Percentiles rank a stretch among this genome's conserved stretches.
Conservation (phyloP, 1,140 invertebrate genomes). For the Drosophila nasuta region DNA sequence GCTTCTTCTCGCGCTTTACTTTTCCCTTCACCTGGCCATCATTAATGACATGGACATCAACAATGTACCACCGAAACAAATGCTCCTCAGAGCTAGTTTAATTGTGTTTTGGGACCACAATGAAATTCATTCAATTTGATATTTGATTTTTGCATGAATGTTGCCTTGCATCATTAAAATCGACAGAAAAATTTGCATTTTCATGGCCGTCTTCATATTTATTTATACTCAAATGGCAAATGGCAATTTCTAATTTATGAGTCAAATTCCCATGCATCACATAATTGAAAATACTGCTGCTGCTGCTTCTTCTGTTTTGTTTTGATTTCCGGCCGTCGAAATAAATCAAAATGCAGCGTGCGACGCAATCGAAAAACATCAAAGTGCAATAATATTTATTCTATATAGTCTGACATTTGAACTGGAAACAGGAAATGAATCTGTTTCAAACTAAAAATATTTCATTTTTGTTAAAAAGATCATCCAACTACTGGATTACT, state of each 20-base stretch:
- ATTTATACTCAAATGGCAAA: constrained; percentile 5
- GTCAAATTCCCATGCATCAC: constrained; percentile 50
- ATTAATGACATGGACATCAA: constrained; percentile 61
- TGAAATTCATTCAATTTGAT: not conserved
- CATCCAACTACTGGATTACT: not conserved
- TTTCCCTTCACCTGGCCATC: constrained; percentile 17
- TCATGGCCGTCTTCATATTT: constrained; percentile 6
- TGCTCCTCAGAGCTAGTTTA: not conserved
- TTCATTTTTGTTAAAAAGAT: not conserved
- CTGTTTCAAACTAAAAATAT: constrained; percentile 28
- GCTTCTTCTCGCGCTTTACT: constrained; percentile 1
- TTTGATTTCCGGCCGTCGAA: constrained; percentile 60
- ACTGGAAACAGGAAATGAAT: constrained; percentile 63
- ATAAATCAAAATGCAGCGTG: constrained; percentile 60
- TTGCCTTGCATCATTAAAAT: constrained; percentile 8
- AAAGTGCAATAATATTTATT: constrained; percentile 51
- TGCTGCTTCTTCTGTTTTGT: constrained; percentile 41
- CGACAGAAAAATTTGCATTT: constrained; percentile 1
- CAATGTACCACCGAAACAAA: constrained; percentile 16
- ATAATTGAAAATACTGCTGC: constrained; percentile 19
- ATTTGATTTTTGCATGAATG: constrained; percentile 6
- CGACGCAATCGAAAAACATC: constrained; percentile 46
- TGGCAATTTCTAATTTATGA: constrained; percentile 56
- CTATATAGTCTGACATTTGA: constrained; percentile 58
- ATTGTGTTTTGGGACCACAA: constrained; percentile 1